Percentiles rank a stretch among this genome's conserved stretches.
phyloP scores from a whole-genome alignment of 2,888 invertebrate genomes.

The Limnephilus auricula region DNA sequence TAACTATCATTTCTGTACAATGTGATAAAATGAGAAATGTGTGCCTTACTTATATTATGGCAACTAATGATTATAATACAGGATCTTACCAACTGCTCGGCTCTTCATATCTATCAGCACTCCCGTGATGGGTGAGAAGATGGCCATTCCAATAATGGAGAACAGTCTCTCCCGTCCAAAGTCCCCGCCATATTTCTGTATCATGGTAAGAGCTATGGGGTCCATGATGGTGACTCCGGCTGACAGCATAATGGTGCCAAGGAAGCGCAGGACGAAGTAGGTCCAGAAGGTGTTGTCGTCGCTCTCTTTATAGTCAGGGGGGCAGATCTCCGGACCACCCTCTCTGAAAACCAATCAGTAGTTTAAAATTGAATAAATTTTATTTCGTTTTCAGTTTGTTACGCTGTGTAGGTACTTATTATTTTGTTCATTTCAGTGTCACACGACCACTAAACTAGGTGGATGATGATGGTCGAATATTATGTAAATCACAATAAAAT shows the following conservation, averaged over 20 bases:
- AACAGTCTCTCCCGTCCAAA: conserved; percentile 89
- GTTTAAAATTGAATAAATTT: background rate
- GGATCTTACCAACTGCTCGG: conserved; percentile 77
- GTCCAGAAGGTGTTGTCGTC: conserved; percentile 89
- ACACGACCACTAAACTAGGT: background rate
- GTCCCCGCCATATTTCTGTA: conserved; percentile 89
- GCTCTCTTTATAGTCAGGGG: conserved; percentile 87
- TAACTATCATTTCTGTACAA: background rate
- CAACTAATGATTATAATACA: background rate
- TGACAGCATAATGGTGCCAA: conserved; percentile 89
- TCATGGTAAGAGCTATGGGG: conserved; percentile 90
- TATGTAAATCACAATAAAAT: no score
- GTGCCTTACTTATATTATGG: background rate
- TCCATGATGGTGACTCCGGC: conserved; percentile 94
- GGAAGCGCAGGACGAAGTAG: conserved; percentile 87
- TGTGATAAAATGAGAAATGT: background rate
- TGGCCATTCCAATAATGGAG: conserved; percentile 89
- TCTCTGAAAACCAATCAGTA: conserved; percentile 70
- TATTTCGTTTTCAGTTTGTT: background rate
- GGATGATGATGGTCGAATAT: background rate
- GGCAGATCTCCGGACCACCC: conserved; percentile 87
- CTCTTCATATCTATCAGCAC: conserved; percentile 86
- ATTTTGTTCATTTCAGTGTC: no score
- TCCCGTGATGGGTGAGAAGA: conserved; percentile 89
- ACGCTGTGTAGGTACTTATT: background rate